Percentiles rank a stretch among this genome's conserved stretches.
Conservation (phyloP, 2,797 vertebrate genomes). For the Sebastes baramenuke region DNA sequence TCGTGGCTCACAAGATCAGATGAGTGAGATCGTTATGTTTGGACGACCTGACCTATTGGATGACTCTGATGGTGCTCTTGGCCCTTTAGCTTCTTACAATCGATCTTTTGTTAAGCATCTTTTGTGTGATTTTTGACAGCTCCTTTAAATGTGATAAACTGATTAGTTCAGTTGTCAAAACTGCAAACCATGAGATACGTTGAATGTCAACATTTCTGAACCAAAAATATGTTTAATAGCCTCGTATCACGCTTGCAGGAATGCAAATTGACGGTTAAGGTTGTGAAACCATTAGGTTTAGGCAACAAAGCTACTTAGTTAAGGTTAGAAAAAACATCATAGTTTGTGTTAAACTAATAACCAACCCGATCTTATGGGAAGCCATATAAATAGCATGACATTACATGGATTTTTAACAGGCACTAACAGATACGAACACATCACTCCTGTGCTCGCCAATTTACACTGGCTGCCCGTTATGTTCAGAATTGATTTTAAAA, state of each 20-base stretch:
- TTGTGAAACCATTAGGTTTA: not conserved
- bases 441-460: too few relatives aligned
- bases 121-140: not conserved
- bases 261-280: accelerated
- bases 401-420: too few relatives aligned
- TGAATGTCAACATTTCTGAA: accelerated
- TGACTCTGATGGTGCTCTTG: not conserved
- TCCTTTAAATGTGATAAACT: not conserved
- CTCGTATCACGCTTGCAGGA: not conserved
- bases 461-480: too few relatives aligned
- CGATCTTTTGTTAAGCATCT: not conserved
- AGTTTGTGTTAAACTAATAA: not conserved
- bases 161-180: not conserved
- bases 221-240: too few relatives aligned
- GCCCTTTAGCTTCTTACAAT: not conserved
- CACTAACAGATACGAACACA: too few relatives aligned
- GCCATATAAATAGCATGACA: too few relatives aligned
- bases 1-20: not conserved
- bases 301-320: not conserved
- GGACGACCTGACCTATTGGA: not conserved
- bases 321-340: not conserved
- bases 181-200: not conserved
- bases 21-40: not conserved
- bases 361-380: too few relatives aligned
- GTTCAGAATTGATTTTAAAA: too few relatives aligned